Conservation (phyloP, 1,140 invertebrate species). For the Drosophila funebris region DNA sequence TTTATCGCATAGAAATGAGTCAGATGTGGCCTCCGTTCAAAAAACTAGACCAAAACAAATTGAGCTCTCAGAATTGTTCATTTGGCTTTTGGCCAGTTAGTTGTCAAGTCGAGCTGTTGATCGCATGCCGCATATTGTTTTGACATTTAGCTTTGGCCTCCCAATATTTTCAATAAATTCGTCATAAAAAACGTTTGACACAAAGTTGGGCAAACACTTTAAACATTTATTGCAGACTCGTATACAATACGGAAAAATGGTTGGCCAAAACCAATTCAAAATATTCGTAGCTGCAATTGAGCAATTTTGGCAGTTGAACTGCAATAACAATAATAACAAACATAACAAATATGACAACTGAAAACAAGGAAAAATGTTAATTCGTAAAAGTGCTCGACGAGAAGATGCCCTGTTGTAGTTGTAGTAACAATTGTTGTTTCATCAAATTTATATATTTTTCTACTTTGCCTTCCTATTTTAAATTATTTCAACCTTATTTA, state of each 20-base stretch:
- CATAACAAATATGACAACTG: slow-evolving; percentile 18
- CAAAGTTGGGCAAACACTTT: slow-evolving; percentile 58
- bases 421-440: no score
- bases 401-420: not conserved
- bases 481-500: no score
- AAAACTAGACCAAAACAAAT: slow-evolving; percentile 19
- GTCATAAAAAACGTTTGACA: slow-evolving; percentile 49
- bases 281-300: slow-evolving; percentile 52
- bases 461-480: no score
- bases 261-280: slow-evolving; percentile 50
- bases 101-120: slow-evolving; percentile 50
- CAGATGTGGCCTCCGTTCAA: not conserved
- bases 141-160: slow-evolving; percentile 47
- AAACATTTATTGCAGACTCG: slow-evolving; percentile 62
- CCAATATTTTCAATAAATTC: slow-evolving; percentile 62
- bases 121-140: slow-evolving; percentile 47
- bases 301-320: slow-evolving; percentile 53
- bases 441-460: no score
- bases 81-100: slow-evolving; percentile 10
- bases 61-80: slow-evolving; percentile 14
- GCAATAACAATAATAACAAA: slow-evolving; percentile 1
- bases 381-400: not conserved
- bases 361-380: not conserved
- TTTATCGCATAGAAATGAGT: not conserved
- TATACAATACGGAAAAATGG: slow-evolving; percentile 8